Percentiles rank a stretch among this genome's conserved stretches.
These are phyloP conservation scores for Elysia chlorotica DNA, from an alignment of 1,140 invertebrate genomes.

Conservation along the genomic window DNA sequence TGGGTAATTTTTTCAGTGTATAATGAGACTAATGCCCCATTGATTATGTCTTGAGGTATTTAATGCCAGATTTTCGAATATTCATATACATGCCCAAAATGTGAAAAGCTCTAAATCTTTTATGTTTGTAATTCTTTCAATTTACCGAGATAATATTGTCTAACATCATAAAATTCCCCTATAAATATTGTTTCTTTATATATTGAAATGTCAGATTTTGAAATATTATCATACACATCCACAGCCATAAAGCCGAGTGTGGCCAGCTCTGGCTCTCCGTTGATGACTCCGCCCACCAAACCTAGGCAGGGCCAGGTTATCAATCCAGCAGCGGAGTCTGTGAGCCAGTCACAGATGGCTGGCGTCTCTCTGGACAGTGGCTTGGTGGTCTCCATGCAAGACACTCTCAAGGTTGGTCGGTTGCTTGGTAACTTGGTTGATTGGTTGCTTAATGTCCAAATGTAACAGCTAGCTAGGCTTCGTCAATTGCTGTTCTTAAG, in stretches of 20 bases:
- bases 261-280: not conserved
- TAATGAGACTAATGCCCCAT: no score
- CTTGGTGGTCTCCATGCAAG: conserved; percentile 21
- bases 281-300: conserved; percentile 14
- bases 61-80: no score
- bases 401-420: conserved; percentile 19
- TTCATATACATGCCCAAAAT: not conserved
- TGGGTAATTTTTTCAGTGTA: no score
- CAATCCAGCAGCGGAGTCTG: not conserved
- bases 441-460: no score
- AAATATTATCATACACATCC: no score
- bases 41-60: no score
- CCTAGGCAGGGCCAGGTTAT: not conserved
- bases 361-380: conserved; percentile 25
- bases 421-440: no score
- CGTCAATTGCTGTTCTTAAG: no score
- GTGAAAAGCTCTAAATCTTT: not conserved
- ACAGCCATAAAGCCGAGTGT: not conserved
- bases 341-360: not conserved
- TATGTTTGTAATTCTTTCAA: not conserved
- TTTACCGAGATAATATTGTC: not conserved
- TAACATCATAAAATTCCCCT: not conserved
- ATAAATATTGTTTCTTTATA: not conserved
- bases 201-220: no score
- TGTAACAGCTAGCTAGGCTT: no score